Percentiles rank a stretch among this genome's conserved stretches.
These are phyloP conservation scores for Actenoides lindsayi DNA, from an alignment of 2,113 vertebrate genomes.

Conservation along the genomic window DNA sequence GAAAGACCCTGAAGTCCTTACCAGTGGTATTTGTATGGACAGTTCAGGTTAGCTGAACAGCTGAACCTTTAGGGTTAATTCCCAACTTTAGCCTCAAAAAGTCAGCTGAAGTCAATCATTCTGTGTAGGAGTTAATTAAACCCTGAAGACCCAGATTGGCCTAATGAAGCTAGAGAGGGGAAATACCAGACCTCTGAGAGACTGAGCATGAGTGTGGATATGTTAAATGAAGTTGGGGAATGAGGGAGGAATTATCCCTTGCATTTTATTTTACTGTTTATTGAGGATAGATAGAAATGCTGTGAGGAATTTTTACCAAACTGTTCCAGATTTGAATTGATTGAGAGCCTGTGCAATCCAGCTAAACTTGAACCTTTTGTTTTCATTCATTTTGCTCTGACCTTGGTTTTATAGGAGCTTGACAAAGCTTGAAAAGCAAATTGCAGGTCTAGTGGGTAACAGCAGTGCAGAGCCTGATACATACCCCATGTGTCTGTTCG, in stretches of 20 bases:
- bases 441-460: not conserved
- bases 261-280: not conserved
- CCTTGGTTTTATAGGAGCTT: not conserved
- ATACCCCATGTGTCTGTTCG: rapidly evolving
- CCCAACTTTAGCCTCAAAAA: not conserved
- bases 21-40: not conserved
- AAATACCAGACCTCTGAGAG: not conserved
- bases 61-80: not conserved
- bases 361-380: not conserved
- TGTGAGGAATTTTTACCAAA: not conserved
- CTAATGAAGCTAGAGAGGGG: not conserved
- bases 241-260: not conserved
- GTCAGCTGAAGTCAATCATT: not conserved
- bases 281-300: not conserved
- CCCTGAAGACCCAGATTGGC: not conserved
- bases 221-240: not conserved
- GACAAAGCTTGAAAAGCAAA: not conserved
- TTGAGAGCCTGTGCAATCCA: not conserved
- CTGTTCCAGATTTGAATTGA: not conserved
- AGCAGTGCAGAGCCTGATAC: not conserved
- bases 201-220: not conserved
- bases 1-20: not conserved
- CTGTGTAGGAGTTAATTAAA: not conserved
- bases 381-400: not conserved
- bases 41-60: not conserved